phyloP scores from a whole-genome alignment of 2,113 vertebrate genomes.

The Mugil cephalus region DNA sequence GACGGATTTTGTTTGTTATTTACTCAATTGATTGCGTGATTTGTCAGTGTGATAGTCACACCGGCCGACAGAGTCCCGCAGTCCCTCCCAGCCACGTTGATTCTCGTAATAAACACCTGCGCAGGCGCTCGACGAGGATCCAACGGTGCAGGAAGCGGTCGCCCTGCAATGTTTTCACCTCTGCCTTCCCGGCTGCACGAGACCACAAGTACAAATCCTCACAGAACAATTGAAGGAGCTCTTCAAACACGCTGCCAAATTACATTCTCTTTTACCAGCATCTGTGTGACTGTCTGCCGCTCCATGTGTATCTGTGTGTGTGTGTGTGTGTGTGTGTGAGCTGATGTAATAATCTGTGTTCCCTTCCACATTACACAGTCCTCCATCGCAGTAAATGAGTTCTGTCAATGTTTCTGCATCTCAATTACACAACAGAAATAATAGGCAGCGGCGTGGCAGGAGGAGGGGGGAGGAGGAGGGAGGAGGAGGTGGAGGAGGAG shows the following conservation, averaged over 20 bases:
- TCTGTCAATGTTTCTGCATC: conserved; percentile 84
- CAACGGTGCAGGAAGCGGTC: conserved; percentile 43
- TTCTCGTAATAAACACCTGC: conserved; percentile 51
- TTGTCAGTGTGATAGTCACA: conserved; percentile 26
- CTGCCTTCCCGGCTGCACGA: conserved; percentile 33
- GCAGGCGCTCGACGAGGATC: conserved; percentile 24
- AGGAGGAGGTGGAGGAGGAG: conserved; percentile 8
- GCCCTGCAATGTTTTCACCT: conserved; percentile 33
- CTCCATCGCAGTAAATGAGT: conserved; percentile 82
- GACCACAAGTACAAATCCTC: conserved; percentile 45
- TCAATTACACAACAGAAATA: conserved; percentile 80
- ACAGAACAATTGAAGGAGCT: conserved; percentile 69
- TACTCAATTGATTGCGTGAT: not conserved
- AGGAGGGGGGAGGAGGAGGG: too few relatives aligned
- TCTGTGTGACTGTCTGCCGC: conserved; percentile 34
- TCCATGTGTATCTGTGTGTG: conserved; percentile 35
- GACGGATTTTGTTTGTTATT: not conserved
- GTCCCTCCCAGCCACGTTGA: conserved; percentile 15
- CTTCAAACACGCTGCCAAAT: conserved; percentile 70
- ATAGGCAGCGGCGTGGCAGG: conserved; percentile 66
- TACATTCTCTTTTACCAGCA: conserved; percentile 61
- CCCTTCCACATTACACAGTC: conserved; percentile 75
- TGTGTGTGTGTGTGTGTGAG: conserved; percentile 32
- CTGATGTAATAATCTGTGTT: conserved; percentile 82
- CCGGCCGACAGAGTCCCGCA: not conserved